Conservation (phyloP, 37 sponge, comb jelly and placozoan species). For the Haliclona indistincta region DNA sequence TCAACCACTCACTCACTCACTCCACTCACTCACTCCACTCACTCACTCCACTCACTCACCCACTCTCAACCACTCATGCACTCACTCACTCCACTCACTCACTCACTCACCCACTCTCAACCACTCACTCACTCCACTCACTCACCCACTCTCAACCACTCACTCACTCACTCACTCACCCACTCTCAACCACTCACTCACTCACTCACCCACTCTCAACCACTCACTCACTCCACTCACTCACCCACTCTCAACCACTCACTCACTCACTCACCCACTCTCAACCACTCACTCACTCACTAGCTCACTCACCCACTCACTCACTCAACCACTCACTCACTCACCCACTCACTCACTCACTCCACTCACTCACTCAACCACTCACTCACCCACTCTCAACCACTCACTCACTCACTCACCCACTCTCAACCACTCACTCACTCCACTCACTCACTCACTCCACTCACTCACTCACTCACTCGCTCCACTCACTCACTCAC, state of each 20-base stretch:
- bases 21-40: conserved; percentile 13
- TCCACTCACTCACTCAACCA: background rate
- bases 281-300: conserved; percentile 14
- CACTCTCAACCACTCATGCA: conserved; percentile 8
- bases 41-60: conserved; percentile 11
- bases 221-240: conserved; percentile 13
- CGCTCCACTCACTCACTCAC: conserved; percentile 17
- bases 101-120: conserved; percentile 12
- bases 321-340: conserved; percentile 10
- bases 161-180: background rate
- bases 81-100: conserved; percentile 14
- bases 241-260: conserved; percentile 9
- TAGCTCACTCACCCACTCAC: conserved; percentile 3
- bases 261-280: conserved; percentile 7
- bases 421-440: too few relatives aligned
- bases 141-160: background rate
- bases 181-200: background rate
- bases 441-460: conserved; percentile 13
- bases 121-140: conserved; percentile 10
- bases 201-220: conserved; percentile 9
- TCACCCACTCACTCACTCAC: conserved; percentile 4
- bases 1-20: conserved; percentile 1
- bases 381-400: background rate
- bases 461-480: conserved; percentile 7
- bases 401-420: conserved; percentile 13